Conservation (phyloP, 1,140 invertebrate genomes). For the Neodiprion virginianus region DNA sequence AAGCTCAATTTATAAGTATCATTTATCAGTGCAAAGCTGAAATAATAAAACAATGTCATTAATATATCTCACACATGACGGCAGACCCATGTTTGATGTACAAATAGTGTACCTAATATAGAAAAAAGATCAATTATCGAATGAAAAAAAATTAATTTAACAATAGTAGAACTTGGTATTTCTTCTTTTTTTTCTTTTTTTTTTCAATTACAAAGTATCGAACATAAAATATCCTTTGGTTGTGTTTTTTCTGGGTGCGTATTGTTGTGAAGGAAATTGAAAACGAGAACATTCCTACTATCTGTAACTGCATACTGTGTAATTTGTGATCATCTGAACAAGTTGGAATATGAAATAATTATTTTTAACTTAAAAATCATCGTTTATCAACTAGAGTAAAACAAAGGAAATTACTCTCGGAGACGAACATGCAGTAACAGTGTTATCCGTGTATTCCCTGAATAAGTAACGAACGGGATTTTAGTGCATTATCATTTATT, state of each 20-base stretch:
- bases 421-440: neutral
- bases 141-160: neutral
- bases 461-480: slow-evolving; percentile 8
- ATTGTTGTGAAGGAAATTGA: neutral
- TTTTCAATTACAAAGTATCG: too few species aligned
- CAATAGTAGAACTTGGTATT: neutral
- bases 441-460: neutral
- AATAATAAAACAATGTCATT: too few species aligned
- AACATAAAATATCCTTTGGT: too few species aligned
- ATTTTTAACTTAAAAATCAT: slow-evolving; percentile 16
- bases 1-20: too few species aligned
- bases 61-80: too few species aligned
- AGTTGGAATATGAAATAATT: slow-evolving; percentile 32
- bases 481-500: slow-evolving; percentile 23
- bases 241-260: neutral
- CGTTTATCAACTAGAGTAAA: neutral
- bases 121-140: neutral
- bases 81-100: too few species aligned
- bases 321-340: slow-evolving; percentile 5
- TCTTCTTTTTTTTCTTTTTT: too few species aligned
- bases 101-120: neutral
- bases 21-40: too few species aligned
- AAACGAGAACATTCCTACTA: neutral
- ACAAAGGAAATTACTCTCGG: neutral
- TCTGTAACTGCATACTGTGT: neutral